Evolutionary conservation across 92 coral and sea anemone genomes (phyloP).

Genomic region (Bergia puertoricense): DNA sequence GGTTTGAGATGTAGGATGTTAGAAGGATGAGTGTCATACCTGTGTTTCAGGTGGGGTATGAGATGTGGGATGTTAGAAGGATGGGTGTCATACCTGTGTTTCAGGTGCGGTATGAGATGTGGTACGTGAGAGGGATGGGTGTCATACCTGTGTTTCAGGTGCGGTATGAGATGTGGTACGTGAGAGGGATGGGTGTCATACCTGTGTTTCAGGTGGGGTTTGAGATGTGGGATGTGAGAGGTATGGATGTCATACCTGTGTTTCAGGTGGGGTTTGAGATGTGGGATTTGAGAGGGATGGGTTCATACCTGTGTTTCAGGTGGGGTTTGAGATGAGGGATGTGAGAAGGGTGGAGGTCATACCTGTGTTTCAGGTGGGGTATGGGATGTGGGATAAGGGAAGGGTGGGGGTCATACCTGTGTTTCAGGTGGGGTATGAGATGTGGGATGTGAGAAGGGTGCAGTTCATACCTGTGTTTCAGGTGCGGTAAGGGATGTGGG

Average conservation of each 20-base stretch:
- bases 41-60: background rate
- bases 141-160: background rate
- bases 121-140: background rate
- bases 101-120: no score
- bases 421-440: no score
- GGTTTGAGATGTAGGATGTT: no score
- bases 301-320: background rate
- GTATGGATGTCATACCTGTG: no score
- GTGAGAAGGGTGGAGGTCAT: background rate
- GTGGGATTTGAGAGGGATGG: no score
- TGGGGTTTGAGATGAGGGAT: no score
- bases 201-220: conserved; percentile 54
- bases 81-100: conserved; percentile 56
- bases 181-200: background rate
- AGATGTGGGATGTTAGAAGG: background rate
- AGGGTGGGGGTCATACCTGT: conserved; percentile 57
- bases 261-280: no score
- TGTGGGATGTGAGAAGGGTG: no score
- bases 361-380: background rate
- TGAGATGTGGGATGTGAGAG: no score
- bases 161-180: background rate
- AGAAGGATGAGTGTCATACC: no score
- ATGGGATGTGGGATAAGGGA: background rate
- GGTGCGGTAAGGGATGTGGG: background rate
- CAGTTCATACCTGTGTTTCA: background rate